Evolutionary conservation across 2,888 invertebrate species (phyloP).

Genomic region (Caenorhabditis sp.): DNA sequence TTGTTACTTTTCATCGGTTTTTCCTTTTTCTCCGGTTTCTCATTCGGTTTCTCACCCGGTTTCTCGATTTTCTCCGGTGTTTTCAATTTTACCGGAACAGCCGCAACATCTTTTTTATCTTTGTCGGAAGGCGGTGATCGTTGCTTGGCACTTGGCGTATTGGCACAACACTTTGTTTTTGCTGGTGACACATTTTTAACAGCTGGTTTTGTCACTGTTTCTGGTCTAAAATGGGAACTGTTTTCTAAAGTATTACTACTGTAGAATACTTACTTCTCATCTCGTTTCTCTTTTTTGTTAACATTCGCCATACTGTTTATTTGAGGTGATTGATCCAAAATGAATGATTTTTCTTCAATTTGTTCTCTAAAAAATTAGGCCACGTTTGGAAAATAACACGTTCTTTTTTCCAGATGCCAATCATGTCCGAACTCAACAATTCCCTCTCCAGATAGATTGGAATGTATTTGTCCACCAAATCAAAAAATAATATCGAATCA

Average conservation of each 20-base stretch:
- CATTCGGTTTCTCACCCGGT: too few species aligned
- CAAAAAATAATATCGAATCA: slow-evolving; percentile 8
- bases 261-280: neutral
- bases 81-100: too few species aligned
- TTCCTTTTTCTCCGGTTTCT: too few species aligned
- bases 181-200: neutral
- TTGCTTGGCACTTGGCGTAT: too few species aligned
- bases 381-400: too few species aligned
- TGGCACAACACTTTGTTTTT: too few species aligned
- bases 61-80: too few species aligned
- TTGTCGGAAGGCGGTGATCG: too few species aligned
- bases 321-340: neutral
- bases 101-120: too few species aligned
- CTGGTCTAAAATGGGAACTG: neutral
- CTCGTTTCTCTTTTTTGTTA: neutral
- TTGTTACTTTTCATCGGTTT: too few species aligned
- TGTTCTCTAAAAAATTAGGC: neutral
- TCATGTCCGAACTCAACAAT: slow-evolving; percentile 29
- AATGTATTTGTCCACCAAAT: slow-evolving; percentile 9
- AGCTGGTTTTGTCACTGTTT: neutral
- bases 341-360: neutral
- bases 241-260: neutral
- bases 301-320: neutral
- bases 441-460: slow-evolving; percentile 13
- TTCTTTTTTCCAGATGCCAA: slow-evolving; percentile 31